phyloP scores from a whole-genome alignment of 1,140 invertebrate species.

The Oedothorax gibbosus region DNA sequence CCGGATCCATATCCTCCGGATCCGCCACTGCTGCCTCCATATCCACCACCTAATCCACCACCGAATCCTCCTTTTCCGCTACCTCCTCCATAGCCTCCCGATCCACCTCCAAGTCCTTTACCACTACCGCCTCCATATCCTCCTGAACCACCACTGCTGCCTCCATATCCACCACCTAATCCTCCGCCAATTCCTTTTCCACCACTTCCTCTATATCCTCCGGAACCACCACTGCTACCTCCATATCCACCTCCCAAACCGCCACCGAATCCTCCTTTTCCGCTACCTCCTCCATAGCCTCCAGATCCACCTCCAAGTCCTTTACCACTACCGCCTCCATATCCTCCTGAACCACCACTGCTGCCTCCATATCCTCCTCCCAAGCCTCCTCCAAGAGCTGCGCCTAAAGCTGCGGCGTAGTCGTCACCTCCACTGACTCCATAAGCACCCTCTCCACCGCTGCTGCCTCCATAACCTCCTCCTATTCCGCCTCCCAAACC shows the following conservation, averaged over 20 bases:
- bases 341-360: not conserved
- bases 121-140: conserved; percentile 43
- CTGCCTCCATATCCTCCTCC: conserved; percentile 18
- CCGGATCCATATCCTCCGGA: not conserved
- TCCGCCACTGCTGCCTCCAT: not conserved
- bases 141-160: conserved; percentile 35
- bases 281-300: conserved; percentile 19
- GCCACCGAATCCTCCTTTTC: conserved; percentile 17
- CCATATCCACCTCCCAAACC: not conserved
- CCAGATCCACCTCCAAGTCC: not conserved
- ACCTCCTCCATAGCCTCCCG: conserved; percentile 23
- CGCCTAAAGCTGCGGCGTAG: conserved; percentile 34
- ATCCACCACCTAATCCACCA: not conserved
- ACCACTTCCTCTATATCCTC: not conserved
- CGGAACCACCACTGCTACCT: not conserved
- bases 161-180: conserved; percentile 38
- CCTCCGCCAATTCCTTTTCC: conserved; percentile 13
- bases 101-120: not conserved
- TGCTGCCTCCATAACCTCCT: conserved; percentile 17
- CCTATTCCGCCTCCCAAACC: conserved; percentile 2
- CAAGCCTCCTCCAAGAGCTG: conserved; percentile 7
- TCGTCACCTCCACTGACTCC: conserved; percentile 39
- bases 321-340: conserved; percentile 6
- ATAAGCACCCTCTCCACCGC: conserved; percentile 14
- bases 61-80: conserved; percentile 8